Percentiles rank a stretch among this genome's conserved stretches.
Evolutionary conservation across 2,113 vertebrate species (phyloP).

Genomic region (Catharus fuscescens): DNA sequence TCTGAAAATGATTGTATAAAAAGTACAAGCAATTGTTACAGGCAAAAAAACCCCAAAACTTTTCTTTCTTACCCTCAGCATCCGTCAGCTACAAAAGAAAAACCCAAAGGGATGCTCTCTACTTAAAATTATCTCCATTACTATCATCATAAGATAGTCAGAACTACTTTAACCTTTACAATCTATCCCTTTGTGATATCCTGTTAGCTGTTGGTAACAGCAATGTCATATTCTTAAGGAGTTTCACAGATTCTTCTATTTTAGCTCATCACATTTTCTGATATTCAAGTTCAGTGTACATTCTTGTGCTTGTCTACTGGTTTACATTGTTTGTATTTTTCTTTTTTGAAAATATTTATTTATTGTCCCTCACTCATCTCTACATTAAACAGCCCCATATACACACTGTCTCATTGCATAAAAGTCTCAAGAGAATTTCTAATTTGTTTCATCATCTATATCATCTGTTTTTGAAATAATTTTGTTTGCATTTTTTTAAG

Average conservation of each 20-base stretch:
- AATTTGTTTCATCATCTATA: background rate
- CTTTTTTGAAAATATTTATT: background rate
- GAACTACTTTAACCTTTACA: background rate
- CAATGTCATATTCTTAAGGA: background rate
- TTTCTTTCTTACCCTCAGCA: background rate
- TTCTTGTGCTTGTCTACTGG: background rate
- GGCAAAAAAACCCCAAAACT: no score
- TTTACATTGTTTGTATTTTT: background rate
- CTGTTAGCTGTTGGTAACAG: background rate
- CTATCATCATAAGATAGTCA: background rate
- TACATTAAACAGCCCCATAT: background rate
- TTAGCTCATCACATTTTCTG: background rate
- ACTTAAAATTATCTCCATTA: background rate
- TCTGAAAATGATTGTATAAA: background rate
- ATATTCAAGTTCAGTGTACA: background rate
- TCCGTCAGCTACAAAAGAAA: background rate
- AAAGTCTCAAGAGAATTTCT: background rate
- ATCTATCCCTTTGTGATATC: background rate
- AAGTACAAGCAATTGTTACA: background rate
- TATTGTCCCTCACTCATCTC: background rate
- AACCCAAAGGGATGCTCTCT: background rate
- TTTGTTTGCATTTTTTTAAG: background rate
- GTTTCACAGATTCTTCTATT: background rate
- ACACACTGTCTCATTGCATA: background rate
- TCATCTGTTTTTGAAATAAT: background rate